These are phyloP conservation scores for Dorcus parallelipipedus DNA, from an alignment of 2,888 invertebrate genomes.

Conservation along the genomic window DNA sequence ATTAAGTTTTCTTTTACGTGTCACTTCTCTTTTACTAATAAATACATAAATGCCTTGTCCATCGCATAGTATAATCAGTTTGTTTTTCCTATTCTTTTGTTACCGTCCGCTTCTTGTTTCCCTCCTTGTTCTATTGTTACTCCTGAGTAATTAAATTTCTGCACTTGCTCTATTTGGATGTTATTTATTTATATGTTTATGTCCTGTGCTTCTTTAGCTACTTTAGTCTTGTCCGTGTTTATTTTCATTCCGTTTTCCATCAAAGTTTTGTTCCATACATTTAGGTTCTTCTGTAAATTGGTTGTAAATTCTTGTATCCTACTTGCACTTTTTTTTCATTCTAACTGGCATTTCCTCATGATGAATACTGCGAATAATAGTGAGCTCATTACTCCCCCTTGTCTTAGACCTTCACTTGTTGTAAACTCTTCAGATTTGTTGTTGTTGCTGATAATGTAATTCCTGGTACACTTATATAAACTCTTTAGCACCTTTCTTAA, in stretches of 20 bases:
- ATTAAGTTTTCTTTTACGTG: neutral
- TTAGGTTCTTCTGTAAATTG: neutral
- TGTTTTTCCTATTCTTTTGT: slow-evolving; percentile 7
- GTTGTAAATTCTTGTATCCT: neutral
- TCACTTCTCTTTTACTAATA: neutral
- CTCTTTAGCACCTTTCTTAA: too few species aligned
- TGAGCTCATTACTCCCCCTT: too few species aligned
- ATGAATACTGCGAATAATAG: too few species aligned
- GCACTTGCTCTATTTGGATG: neutral
- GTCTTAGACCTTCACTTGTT: too few species aligned
- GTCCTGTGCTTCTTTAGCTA: neutral
- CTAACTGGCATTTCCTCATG: neutral
- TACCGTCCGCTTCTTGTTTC: slow-evolving; percentile 3
- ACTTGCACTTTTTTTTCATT: neutral
- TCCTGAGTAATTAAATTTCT: slow-evolving; percentile 8
- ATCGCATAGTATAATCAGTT: slow-evolving; percentile 4
- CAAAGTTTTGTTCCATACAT: neutral
- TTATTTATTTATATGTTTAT: too few species aligned
- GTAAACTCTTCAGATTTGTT: too few species aligned
- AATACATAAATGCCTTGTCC: slow-evolving; percentile 2
- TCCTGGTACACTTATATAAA: too few species aligned
- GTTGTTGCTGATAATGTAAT: too few species aligned
- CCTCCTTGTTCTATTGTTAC: slow-evolving; percentile 11
- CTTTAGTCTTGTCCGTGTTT: slow-evolving; percentile 15
- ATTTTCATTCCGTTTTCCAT: slow-evolving; percentile 4